Conservation (phyloP, 1,140 invertebrate species). For the Halictus rubicundus region DNA sequence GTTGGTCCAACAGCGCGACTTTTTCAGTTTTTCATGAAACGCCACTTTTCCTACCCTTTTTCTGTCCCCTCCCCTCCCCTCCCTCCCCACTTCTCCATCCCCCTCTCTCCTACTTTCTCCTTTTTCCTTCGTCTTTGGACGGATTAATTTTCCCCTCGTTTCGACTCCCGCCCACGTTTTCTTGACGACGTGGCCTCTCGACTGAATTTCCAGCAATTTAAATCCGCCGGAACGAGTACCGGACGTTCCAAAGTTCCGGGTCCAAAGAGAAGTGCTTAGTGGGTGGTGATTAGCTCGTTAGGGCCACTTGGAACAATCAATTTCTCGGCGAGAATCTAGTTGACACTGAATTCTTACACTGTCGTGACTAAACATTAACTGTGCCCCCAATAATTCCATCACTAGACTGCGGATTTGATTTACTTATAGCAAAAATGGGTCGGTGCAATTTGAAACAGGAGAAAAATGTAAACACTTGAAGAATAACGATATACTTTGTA, state of each 20-base stretch:
- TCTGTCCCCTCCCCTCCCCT: not conserved
- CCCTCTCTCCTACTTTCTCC: not conserved
- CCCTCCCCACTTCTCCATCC: not conserved
- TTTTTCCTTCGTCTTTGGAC: not conserved
- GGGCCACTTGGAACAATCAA: too few species aligned
- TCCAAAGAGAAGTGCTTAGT: not conserved
- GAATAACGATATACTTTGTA: too few species aligned
- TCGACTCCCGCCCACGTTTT: not conserved
- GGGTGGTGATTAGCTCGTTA: too few species aligned
- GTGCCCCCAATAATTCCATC: too few species aligned
- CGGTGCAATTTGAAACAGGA: too few species aligned
- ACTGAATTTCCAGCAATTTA: not conserved
- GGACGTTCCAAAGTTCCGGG: not conserved
- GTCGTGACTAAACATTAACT: too few species aligned
- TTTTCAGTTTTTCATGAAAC: not conserved
- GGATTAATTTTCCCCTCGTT: slow-evolving; percentile 2
- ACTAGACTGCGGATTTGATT: too few species aligned
- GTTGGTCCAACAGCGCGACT: not conserved
- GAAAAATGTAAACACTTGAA: too few species aligned
- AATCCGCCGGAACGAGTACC: too few species aligned
- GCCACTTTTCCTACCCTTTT: slow-evolving; percentile 6
- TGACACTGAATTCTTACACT: too few species aligned
- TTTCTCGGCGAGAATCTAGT: too few species aligned
- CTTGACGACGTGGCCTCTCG: not conserved
- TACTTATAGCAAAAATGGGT: too few species aligned